Evolutionary conservation across 2,797 vertebrate species (phyloP).

Genomic region (Platyrinchus mystaceus): DNA sequence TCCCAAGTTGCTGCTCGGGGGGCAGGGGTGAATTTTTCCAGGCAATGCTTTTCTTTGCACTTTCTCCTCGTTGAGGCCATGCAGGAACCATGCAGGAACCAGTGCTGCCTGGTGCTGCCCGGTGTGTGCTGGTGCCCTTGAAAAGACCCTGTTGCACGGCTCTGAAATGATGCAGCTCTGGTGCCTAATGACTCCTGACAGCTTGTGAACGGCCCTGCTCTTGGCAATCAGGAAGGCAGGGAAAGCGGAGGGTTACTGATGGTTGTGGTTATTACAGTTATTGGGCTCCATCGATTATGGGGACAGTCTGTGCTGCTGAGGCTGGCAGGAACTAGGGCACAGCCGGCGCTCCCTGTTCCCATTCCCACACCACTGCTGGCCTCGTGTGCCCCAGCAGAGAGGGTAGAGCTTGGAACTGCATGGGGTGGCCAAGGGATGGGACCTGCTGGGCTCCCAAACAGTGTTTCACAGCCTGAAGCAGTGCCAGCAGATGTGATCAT

Average conservation of each 20-base stretch:
- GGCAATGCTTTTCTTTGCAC: neutral
- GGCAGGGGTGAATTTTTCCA: neutral
- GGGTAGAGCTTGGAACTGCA: accelerated
- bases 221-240: neutral
- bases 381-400: accelerated
- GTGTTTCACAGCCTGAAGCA: neutral
- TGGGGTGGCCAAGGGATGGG: accelerated
- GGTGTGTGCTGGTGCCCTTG: slow-evolving; percentile 21
- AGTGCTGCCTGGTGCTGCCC: neutral
- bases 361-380: accelerated
- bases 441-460: neutral
- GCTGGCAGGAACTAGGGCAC: neutral
- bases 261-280: neutral
- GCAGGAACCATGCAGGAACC: neutral
- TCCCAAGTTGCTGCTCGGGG: neutral
- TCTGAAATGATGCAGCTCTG: neutral
- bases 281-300: slow-evolving; percentile 23
- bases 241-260: neutral
- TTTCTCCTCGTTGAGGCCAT: accelerated
- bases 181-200: slow-evolving; percentile 61
- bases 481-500: neutral
- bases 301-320: neutral
- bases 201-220: neutral
- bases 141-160: neutral
- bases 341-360: neutral